Evolutionary conservation across 2,797 vertebrate species (phyloP), one percentile per base, ranked within the genome.

Genomic region (Eidolon dupreanum): DNA sequence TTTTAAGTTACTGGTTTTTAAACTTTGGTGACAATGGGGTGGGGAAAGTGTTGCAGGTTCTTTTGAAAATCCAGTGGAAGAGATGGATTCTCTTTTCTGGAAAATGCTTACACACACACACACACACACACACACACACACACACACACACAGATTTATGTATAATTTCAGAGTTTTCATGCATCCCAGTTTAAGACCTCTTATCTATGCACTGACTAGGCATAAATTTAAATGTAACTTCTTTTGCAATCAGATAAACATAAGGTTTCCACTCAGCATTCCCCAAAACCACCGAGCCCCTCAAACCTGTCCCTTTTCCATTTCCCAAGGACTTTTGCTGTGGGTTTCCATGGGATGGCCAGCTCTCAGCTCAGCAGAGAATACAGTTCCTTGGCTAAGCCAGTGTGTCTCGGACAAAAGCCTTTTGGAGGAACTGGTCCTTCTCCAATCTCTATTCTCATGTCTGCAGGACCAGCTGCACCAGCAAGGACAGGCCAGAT

Each of bases 11-110:
- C 19, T 43, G 19, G 5, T 55, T 81, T 81, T 90, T 91, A 89
- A 83, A 59, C 33, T 93, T 90, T 79, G 68, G 33, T 70, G 61
- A 53, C 38, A 57, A 22, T 33, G 12, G 55, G 16, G 8, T 55
- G 5, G 22, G 7, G 7, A 1, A 61, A 43, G 26, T 75, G 5
- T 75, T 74, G 19, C 31, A 85, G 43, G 78, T 28, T 93, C 55
- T 46, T 92, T 74, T 95, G 31, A 92, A 82, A 82, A 96, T n/a
- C 68, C 65, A 96, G 1, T 61, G 8, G 9, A 61, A 92, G 57
- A 81, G 33, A n/a, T 6, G 1, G 13, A 57, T 74, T 89, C 19
- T 66, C 28, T 66, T 28, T 46, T 85, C 36, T 70, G 5, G 33
- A 82, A 88, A 75, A 68, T 5, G 19, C 8, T 46, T 65, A 49